phyloP scores from a whole-genome alignment of 2,797 vertebrate species.

The Apogon hyalosoma region DNA sequence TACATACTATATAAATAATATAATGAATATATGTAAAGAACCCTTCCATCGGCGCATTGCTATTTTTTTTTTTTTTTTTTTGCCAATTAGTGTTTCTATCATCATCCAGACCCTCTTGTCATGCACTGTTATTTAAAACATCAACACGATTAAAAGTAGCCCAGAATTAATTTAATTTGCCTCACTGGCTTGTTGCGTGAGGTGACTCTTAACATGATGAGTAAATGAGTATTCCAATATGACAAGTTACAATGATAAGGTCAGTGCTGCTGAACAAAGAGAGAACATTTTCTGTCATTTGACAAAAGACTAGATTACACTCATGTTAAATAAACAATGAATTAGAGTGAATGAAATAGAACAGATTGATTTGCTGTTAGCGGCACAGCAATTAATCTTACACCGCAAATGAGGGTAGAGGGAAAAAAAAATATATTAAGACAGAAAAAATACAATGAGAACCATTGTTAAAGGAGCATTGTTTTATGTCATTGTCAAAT shows the following conservation, averaged over 20 bases:
- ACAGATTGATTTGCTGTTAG: slow-evolving; percentile 66
- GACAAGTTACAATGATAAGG: slow-evolving; percentile 78
- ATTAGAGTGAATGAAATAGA: slow-evolving; percentile 64
- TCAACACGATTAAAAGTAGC: slow-evolving; percentile 67
- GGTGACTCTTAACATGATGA: slow-evolving; percentile 65
- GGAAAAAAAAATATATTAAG: slow-evolving; percentile 6
- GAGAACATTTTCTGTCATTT: slow-evolving; percentile 57
- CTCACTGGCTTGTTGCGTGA: slow-evolving; percentile 85
- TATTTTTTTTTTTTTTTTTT: slow-evolving; percentile 10
- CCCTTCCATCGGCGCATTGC: background rate
- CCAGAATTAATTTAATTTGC: slow-evolving; percentile 88
- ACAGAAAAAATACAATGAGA: slow-evolving; percentile 37
- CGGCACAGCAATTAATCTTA: slow-evolving; percentile 63
- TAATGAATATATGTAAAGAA: slow-evolving; percentile 5
- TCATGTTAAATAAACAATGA: slow-evolving; percentile 72
- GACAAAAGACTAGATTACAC: slow-evolving; percentile 62
- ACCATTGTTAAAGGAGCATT: slow-evolving; percentile 44
- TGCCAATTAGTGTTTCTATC: slow-evolving; percentile 53
- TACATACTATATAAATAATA: slow-evolving; percentile 14
- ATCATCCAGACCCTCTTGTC: slow-evolving; percentile 45
- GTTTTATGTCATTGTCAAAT: slow-evolving; percentile 52
- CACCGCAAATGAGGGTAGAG: slow-evolving; percentile 43
- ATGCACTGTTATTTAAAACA: slow-evolving; percentile 57
- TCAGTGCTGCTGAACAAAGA: slow-evolving; percentile 69
- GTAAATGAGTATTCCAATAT: slow-evolving; percentile 71